A percentile compares a stretch with the other conserved stretches of the same genome.
These are phyloP conservation scores for Vultur gryphus DNA, from an alignment of 2,797 vertebrate species.

Conservation along the genomic window DNA sequence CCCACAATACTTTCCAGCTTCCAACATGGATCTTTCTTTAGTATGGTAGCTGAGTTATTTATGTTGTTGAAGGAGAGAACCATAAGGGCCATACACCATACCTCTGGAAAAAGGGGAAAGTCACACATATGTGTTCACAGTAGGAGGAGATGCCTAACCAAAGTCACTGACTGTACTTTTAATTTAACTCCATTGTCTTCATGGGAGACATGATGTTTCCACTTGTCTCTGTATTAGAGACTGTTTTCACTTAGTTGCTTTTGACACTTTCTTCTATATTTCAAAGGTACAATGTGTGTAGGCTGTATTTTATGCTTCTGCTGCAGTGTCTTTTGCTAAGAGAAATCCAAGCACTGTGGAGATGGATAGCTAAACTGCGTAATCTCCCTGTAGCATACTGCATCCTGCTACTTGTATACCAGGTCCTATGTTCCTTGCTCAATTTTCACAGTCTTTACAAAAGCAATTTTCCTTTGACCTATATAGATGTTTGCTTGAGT, in stretches of 20 bases:
- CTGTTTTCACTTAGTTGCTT: background rate
- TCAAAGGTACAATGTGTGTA: background rate
- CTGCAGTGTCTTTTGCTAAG: background rate
- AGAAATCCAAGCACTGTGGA: background rate
- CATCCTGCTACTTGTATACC: background rate
- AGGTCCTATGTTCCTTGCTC: slow-evolving; percentile 8
- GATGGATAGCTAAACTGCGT: background rate
- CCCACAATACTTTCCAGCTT: background rate
- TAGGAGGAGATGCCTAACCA: background rate
- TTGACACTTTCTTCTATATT: background rate
- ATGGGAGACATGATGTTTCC: background rate
- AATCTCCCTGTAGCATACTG: background rate
- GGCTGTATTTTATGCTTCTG: background rate
- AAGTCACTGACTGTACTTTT: background rate
- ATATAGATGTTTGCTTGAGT: slow-evolving; percentile 25
- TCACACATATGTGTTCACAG: background rate
- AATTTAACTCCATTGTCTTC: background rate
- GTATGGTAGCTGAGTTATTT: background rate
- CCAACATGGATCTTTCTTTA: background rate
- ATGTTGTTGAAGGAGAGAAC: background rate
- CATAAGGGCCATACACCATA: background rate
- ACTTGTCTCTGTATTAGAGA: background rate
- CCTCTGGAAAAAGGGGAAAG: background rate
- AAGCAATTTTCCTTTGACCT: slow-evolving; percentile 60
- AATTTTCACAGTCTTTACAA: slow-evolving; percentile 54